A percentile compares a stretch with the other conserved stretches of the same genome.
Conservation (phyloP, 2,888 invertebrate genomes). For the Erpobdella octoculata region DNA sequence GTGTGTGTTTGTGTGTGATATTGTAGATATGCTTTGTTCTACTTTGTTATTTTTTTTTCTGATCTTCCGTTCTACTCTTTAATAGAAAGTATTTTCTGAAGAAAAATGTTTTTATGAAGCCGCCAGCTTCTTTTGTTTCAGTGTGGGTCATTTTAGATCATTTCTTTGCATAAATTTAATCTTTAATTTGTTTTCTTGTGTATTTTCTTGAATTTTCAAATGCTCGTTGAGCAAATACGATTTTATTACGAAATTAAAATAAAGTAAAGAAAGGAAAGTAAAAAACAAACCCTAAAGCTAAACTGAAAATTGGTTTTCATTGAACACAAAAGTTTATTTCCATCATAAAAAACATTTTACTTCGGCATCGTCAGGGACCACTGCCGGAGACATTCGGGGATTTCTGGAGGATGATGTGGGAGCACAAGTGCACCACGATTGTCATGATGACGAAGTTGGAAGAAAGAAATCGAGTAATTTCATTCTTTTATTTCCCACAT, state of each 20-base stretch:
- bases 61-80: no score
- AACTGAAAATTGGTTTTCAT: background rate
- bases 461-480: conserved; percentile 72
- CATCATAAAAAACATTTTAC: background rate
- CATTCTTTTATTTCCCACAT: background rate
- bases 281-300: background rate
- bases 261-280: background rate
- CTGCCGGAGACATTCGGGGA: conserved; percentile 92
- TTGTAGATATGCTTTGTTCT: background rate
- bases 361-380: conserved; percentile 66
- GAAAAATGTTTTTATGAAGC: no score
- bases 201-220: no score
- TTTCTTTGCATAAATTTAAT: no score
- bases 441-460: conserved; percentile 99
- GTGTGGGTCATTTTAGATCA: no score
- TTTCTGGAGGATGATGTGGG: conserved; percentile 99
- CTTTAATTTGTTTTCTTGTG: no score
- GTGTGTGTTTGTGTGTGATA: no score
- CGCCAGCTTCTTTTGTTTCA: no score
- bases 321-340: background rate
- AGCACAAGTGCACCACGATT: conserved; percentile 81
- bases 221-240: no score
- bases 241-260: no score
- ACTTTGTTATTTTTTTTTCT: background rate
- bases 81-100: no score